phyloP scores from a whole-genome alignment of 2,113 vertebrate species.

The Nothocercus nigrocapillus region DNA sequence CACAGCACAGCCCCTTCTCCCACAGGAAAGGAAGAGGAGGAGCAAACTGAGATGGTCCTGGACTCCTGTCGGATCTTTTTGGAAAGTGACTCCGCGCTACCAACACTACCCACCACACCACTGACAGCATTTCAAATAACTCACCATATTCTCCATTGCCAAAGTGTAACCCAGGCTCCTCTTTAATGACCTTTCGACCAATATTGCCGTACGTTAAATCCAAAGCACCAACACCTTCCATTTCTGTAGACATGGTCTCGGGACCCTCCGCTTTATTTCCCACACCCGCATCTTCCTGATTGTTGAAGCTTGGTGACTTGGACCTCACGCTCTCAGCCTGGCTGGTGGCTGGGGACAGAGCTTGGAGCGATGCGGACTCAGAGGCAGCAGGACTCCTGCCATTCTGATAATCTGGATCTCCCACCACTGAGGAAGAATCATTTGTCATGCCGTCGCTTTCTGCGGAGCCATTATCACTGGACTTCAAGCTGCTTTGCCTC shows the following conservation, averaged over 20 bases:
- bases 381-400: slow-evolving; percentile 85
- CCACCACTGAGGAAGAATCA: slow-evolving; percentile 76
- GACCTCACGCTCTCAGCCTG: slow-evolving; percentile 78
- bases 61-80: background rate
- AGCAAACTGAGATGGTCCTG: background rate
- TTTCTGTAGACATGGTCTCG: slow-evolving; percentile 71
- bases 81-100: background rate
- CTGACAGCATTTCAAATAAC: background rate
- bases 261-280: slow-evolving; percentile 73
- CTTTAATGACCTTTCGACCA: slow-evolving; percentile 81
- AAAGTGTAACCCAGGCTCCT: slow-evolving; percentile 83
- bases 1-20: background rate
- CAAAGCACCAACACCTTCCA: slow-evolving; percentile 87
- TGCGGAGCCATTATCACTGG: slow-evolving; percentile 75
- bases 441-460: slow-evolving; percentile 88
- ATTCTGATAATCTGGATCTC: slow-evolving; percentile 86
- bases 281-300: slow-evolving; percentile 67
- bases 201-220: slow-evolving; percentile 88
- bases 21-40: background rate
- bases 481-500: slow-evolving; percentile 87
- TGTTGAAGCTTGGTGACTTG: slow-evolving; percentile 82
- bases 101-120: background rate
- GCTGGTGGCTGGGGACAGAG: slow-evolving; percentile 86
- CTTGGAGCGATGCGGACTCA: slow-evolving; percentile 80
- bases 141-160: slow-evolving; percentile 84